phyloP scores from a whole-genome alignment of 2,113 vertebrate genomes.

The Nothocercus nigrocapillus region DNA sequence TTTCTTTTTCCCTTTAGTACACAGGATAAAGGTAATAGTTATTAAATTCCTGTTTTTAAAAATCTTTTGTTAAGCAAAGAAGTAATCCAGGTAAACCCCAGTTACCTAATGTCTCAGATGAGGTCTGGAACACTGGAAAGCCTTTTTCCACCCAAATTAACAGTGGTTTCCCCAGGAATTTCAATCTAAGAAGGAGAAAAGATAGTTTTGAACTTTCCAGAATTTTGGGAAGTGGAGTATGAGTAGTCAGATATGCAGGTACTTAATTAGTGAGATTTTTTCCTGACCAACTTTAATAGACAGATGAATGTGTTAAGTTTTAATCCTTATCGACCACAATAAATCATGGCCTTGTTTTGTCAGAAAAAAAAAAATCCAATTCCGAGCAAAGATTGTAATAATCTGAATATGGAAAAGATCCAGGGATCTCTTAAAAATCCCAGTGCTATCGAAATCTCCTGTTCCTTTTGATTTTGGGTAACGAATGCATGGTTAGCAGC shows the following conservation, averaged over 20 bases:
- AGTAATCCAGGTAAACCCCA: not conserved
- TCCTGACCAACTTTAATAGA: not conserved
- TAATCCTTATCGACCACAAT: not conserved
- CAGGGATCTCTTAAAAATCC: not conserved
- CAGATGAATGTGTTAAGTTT: not conserved
- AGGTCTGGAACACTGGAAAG: not conserved
- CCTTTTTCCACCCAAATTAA: not conserved
- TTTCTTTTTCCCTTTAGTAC: not conserved
- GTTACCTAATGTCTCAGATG: not conserved
- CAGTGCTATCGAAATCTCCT: not conserved
- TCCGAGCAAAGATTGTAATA: not conserved
- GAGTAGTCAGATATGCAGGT: not conserved
- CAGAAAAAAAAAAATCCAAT: not conserved
- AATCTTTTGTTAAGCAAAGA: not conserved
- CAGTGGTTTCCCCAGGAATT: not conserved
- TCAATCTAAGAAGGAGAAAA: not conserved
- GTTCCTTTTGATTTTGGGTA: rapidly evolving
- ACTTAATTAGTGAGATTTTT: not conserved
- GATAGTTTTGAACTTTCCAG: not conserved
- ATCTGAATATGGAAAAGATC: not conserved
- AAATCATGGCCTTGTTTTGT: not conserved
- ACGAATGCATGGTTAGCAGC: too few relatives aligned
- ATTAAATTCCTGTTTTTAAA: not conserved
- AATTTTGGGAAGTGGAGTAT: not conserved
- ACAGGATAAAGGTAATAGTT: not conserved